Evolutionary conservation across 2,113 vertebrate species (phyloP).

Genomic region (Engystomops pustulosus): DNA sequence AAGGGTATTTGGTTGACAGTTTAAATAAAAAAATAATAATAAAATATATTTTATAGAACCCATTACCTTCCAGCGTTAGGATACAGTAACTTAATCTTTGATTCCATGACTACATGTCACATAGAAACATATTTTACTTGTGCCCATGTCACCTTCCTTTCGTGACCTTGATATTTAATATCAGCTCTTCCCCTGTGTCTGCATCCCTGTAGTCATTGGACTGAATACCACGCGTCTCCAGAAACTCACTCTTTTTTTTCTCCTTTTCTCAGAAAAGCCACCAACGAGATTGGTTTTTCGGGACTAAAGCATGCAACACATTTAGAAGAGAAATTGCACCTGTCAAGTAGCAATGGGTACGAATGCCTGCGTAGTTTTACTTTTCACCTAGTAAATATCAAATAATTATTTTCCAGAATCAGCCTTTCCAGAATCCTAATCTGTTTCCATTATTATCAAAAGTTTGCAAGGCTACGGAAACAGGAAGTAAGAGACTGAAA

Average conservation of each 20-base stretch:
- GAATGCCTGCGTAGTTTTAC: slow-evolving; percentile 78
- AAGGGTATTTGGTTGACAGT: too few species aligned
- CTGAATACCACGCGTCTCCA: slow-evolving; percentile 31
- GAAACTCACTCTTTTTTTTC: not conserved
- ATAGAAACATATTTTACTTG: not conserved
- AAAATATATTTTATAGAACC: too few species aligned
- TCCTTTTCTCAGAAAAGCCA: slow-evolving; percentile 16
- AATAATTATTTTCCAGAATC: slow-evolving; percentile 72
- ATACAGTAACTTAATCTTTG: not conserved
- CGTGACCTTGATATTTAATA: slow-evolving; percentile 46
- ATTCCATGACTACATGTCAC: not conserved
- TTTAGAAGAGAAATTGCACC: slow-evolving; percentile 79
- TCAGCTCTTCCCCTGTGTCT: slow-evolving; percentile 2
- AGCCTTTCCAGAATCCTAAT: slow-evolving; percentile 77
- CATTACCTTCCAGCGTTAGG: not conserved
- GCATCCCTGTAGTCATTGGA: slow-evolving; percentile 29
- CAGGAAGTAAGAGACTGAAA: slow-evolving; percentile 80
- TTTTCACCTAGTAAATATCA: slow-evolving; percentile 83
- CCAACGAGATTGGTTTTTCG: slow-evolving; percentile 71
- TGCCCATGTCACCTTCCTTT: not conserved
- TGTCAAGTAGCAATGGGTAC: slow-evolving; percentile 75
- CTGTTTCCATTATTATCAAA: slow-evolving; percentile 80
- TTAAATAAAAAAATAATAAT: too few species aligned
- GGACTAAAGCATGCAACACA: slow-evolving; percentile 75
- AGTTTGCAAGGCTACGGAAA: slow-evolving; percentile 74